A percentile compares a stretch with the other conserved stretches of the same genome.
phyloP scores from a whole-genome alignment of 2,797 vertebrate species.

The Thripadectes ignobilis region DNA sequence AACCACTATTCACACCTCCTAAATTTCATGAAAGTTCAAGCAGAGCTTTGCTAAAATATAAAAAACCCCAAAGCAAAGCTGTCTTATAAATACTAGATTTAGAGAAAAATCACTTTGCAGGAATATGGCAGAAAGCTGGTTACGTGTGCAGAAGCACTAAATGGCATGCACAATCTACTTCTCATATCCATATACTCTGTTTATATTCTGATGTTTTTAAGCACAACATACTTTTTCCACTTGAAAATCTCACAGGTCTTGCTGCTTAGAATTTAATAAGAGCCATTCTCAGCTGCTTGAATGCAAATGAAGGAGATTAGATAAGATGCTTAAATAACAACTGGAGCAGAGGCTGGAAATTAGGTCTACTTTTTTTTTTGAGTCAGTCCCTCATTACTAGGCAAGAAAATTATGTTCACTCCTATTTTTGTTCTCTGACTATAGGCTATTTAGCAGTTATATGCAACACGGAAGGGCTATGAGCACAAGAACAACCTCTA shows the following conservation, averaged over 20 bases:
- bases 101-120: not conserved
- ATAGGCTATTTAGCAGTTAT: not conserved
- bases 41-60: not conserved
- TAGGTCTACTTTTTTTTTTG: not conserved
- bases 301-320: not conserved
- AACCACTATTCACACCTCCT: accelerated
- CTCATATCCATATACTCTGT: not conserved
- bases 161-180: not conserved
- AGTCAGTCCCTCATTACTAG: not conserved
- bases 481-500: not conserved
- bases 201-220: not conserved
- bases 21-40: not conserved
- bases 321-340: not conserved
- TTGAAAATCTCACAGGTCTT: not conserved
- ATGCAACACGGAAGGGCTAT: not conserved
- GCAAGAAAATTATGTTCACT: not conserved
- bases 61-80: not conserved
- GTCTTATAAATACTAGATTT: not conserved
- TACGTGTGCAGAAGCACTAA: not conserved
- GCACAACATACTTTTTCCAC: not conserved
- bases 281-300: not conserved
- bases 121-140: not conserved
- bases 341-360: not conserved
- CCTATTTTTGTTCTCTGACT: not conserved
- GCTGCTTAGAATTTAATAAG: not conserved